Percentiles rank a stretch among this genome's conserved stretches.
These are phyloP conservation scores for Malthinus flaveolus DNA, from an alignment of 2,888 invertebrate species.

Conservation along the genomic window DNA sequence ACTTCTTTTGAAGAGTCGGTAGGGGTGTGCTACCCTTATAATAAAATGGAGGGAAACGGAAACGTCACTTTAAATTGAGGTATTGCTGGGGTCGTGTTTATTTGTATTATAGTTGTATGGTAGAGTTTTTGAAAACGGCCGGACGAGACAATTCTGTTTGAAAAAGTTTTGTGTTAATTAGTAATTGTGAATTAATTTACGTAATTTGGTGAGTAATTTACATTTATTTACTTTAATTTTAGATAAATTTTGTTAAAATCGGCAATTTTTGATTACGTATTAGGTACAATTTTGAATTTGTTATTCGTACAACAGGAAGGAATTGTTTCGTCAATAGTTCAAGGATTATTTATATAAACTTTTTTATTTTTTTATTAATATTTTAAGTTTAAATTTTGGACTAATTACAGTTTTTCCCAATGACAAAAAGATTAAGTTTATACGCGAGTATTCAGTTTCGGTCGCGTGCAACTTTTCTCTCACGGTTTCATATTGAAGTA, in stretches of 20 bases:
- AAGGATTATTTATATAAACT: no score
- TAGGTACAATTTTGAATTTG: no score
- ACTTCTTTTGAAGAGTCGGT: constrained; percentile 6
- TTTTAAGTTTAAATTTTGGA: no score
- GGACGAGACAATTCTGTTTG: background rate
- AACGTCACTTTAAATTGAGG: constrained; percentile 28
- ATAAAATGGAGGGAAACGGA: constrained; percentile 20
- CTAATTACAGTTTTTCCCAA: no score
- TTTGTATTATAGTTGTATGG: no score
- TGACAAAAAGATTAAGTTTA: no score
- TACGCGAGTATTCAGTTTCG: no score
- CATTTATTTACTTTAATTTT: background rate
- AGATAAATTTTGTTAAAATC: background rate
- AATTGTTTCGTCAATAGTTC: no score
- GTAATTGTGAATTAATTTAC: background rate
- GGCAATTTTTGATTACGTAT: background rate
- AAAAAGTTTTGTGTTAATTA: background rate
- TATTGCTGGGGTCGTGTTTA: constrained; percentile 10
- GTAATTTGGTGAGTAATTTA: constrained; percentile 1
- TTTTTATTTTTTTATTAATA: no score
- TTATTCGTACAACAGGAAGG: no score
- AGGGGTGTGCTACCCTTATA: constrained; percentile 26
- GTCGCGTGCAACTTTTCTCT: no score
- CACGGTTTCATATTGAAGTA: no score
- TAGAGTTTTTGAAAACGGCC: background rate